Percentiles rank a stretch among this genome's conserved stretches.
Conservation (phyloP, 2,797 vertebrate genomes). For the Lepilemur septentrionalis region DNA sequence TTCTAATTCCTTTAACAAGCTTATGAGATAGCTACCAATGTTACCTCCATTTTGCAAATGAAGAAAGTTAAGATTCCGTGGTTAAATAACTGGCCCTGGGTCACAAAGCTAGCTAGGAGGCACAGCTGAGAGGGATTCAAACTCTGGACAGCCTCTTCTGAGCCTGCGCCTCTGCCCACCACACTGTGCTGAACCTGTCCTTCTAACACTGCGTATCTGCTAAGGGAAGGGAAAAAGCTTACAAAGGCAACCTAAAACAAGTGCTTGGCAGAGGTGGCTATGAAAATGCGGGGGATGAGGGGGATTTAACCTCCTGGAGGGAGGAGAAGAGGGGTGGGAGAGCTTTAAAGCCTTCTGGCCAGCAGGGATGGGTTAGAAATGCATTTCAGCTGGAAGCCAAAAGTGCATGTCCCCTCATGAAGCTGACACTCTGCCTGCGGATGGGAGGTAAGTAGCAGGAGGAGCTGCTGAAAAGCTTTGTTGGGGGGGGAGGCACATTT, state of each 20-base stretch:
- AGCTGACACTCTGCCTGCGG: not conserved
- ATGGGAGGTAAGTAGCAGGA: not conserved
- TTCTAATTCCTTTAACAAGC: not conserved
- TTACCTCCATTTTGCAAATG: not conserved
- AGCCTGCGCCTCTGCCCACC: not conserved
- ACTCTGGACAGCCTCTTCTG: not conserved
- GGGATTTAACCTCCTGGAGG: not conserved
- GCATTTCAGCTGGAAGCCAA: not conserved
- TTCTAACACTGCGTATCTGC: not conserved
- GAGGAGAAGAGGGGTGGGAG: not conserved
- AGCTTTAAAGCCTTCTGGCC: not conserved
- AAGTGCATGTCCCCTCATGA: not conserved
- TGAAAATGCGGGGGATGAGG: not conserved
- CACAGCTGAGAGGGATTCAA: not conserved
- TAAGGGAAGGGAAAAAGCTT: not conserved
- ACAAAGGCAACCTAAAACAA: not conserved
- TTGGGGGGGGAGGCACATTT: not conserved
- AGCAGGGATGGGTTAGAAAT: not conserved
- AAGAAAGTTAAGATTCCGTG: not conserved
- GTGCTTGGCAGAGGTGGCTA: not conserved
- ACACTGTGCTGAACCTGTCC: not conserved
- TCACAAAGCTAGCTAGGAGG: not conserved
- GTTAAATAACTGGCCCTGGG: not conserved
- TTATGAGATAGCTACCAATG: not conserved
- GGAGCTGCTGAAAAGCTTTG: not conserved